Conservation (phyloP, 2,797 vertebrate genomes). For the Oreortyx pictus region DNA sequence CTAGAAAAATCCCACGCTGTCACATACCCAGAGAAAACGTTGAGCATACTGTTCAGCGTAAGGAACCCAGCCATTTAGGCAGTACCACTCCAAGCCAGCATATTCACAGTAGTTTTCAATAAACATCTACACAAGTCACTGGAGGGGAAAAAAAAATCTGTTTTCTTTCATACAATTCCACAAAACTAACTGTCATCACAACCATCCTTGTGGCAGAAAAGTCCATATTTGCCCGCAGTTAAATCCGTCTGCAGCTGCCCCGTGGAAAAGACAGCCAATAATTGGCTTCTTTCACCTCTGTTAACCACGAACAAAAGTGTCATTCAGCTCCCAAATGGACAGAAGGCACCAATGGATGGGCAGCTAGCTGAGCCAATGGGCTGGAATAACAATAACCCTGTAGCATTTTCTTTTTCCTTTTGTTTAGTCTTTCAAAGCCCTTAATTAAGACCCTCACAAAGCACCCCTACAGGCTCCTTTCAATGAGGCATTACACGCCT, state of each 20-base stretch:
- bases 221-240: slow-evolving; percentile 81
- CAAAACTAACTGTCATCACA: slow-evolving; percentile 83
- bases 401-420: slow-evolving; percentile 84
- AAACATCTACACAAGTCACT: slow-evolving; percentile 63
- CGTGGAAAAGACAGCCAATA: slow-evolving; percentile 84
- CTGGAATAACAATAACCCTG: slow-evolving; percentile 87
- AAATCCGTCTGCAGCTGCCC: slow-evolving; percentile 87
- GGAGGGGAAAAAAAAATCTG: slow-evolving; percentile 29
- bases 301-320: slow-evolving; percentile 96
- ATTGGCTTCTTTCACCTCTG: slow-evolving; percentile 97
- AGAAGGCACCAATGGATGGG: slow-evolving; percentile 88
- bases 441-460: slow-evolving; percentile 85
- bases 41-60: background rate
- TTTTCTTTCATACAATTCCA: slow-evolving; percentile 77
- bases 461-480: slow-evolving; percentile 80
- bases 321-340: slow-evolving; percentile 91
- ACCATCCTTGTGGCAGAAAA: slow-evolving; percentile 74
- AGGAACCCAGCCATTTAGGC: background rate
- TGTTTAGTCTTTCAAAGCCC: slow-evolving; percentile 85
- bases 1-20: background rate
- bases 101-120: slow-evolving; percentile 55
- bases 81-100: background rate
- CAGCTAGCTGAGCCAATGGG: slow-evolving; percentile 85
- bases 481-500: slow-evolving; percentile 86
- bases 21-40: background rate